Evolutionary conservation across 2,113 vertebrate species (phyloP), one percentile per base, ranked within the genome.

Genomic region (Stictonetta naevosa): DNA sequence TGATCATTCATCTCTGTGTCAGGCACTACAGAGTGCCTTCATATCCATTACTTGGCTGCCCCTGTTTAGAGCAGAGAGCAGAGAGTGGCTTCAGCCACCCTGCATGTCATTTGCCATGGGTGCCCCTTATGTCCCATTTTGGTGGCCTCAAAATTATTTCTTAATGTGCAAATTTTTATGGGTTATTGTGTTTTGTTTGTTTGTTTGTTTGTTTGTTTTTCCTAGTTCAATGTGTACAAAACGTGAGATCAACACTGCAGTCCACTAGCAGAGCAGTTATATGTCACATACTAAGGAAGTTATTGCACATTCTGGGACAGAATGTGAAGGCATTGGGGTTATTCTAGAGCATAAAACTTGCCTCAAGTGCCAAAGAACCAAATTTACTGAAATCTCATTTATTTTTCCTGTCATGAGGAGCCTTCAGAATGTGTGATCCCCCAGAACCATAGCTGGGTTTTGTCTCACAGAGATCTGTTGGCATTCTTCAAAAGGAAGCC

Each of bases 1-100:
- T 2, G 3, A 64, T 0, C 8, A 2, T 16, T 82, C 77, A 42
- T 31, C 13, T 52, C 60, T 48, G 26, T 48, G 38, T 36, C 48
- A 56, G 58, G 42, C 31, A 28, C 29, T 76, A 48, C 71, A 64
- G 15, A 2, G 1, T 50, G 16, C 26, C 29, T 76, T 42, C 62
- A n/a, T 7, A 53, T 4, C 20, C 3, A 9, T 60, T 42, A 19
- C 18, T 73, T 48, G 38, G 23, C 11, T 60, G 15, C 20, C 31
- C 28, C 33, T 50, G 53, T 8, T 29, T 33, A 52, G 21, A 63
- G 31, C 8, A 46, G 81, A 46, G 46, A 46, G 46, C 46, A 46
- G 20, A 48, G 46, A 58, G 26, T 25, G 12, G 17, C 13, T 8
- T 58, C 31, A 21, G 26, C 55, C 33, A 64, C 15, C 55, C 10